Conservation (phyloP, 2,113 vertebrate genomes). For the Microtus ochrogaster region DNA sequence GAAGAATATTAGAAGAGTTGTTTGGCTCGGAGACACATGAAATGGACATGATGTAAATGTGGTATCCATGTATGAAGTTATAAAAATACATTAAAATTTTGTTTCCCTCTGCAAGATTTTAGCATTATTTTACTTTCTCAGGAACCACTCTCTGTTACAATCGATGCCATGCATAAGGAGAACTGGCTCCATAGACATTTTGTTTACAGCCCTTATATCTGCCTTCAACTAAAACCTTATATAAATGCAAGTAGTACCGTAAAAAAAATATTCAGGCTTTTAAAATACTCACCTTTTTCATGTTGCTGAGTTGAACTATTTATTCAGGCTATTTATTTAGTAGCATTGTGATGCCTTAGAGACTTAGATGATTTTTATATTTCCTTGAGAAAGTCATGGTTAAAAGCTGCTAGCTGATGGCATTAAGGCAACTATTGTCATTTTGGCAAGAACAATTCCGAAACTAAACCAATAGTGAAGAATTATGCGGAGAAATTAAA, state of each 20-base stretch:
- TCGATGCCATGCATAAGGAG: background rate
- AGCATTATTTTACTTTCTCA: background rate
- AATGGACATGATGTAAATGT: background rate
- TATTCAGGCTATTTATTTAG: slow-evolving; percentile 42
- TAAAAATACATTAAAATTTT: background rate
- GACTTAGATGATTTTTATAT: slow-evolving; percentile 32
- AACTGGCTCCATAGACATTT: background rate
- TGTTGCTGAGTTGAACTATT: slow-evolving; percentile 32
- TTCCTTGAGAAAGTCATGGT: slow-evolving; percentile 55
- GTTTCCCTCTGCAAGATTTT: background rate
- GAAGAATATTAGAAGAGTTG: background rate
- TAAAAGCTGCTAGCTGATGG: slow-evolving; percentile 56
- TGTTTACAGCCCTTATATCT: background rate
- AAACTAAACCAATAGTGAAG: slow-evolving; percentile 1
- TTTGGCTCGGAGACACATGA: background rate
- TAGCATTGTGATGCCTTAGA: slow-evolving; percentile 55
- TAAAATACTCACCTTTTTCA: slow-evolving; percentile 25
- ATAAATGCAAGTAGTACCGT: slow-evolving; percentile 13
- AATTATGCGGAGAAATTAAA: background rate
- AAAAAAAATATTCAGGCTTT: background rate
- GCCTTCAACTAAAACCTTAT: background rate
- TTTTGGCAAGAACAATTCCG: slow-evolving; percentile 22
- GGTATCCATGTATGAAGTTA: background rate
- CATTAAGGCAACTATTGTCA: slow-evolving; percentile 43
- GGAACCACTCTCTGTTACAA: background rate